A percentile compares a stretch with the other conserved stretches of the same genome.
phyloP scores from a whole-genome alignment of 2,113 vertebrate species.

The Ptilonorhynchus violaceus region DNA sequence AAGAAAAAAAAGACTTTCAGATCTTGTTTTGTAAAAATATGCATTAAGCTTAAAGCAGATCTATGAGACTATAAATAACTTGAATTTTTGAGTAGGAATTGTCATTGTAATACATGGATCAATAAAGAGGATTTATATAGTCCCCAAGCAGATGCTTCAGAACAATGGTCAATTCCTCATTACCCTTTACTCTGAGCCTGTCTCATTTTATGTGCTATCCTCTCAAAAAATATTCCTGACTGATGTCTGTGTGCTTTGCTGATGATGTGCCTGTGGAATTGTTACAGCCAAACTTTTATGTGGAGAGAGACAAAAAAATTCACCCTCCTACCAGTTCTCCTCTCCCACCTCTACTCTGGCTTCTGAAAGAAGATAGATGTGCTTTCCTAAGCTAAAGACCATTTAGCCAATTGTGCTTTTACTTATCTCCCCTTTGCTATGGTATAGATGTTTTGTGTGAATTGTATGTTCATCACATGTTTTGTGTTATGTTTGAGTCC shows the following conservation, averaged over 20 bases:
- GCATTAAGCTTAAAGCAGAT: background rate
- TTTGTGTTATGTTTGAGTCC: background rate
- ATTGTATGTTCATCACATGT: background rate
- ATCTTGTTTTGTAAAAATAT: background rate
- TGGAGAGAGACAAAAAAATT: background rate
- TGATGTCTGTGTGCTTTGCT: background rate
- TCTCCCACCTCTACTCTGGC: background rate
- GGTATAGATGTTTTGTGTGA: background rate
- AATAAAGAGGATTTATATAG: slow-evolving; percentile 35
- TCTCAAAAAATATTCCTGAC: background rate
- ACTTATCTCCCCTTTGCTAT: background rate
- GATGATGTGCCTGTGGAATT: background rate
- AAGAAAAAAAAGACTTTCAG: background rate
- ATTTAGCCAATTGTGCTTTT: background rate
- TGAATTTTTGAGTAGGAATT: slow-evolving; percentile 33
- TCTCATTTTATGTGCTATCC: slow-evolving; percentile 17
- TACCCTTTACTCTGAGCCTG: slow-evolving; percentile 17
- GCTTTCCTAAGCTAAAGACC: background rate
- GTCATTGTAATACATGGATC: slow-evolving; percentile 17
- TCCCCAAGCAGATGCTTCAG: slow-evolving; percentile 29
- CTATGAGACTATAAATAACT: background rate
- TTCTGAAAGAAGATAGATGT: background rate
- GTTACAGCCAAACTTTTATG: background rate
- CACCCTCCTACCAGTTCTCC: background rate
- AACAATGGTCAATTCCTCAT: slow-evolving; percentile 49